phyloP scores from a whole-genome alignment of 2,797 vertebrate genomes.

The Oreortyx pictus region DNA sequence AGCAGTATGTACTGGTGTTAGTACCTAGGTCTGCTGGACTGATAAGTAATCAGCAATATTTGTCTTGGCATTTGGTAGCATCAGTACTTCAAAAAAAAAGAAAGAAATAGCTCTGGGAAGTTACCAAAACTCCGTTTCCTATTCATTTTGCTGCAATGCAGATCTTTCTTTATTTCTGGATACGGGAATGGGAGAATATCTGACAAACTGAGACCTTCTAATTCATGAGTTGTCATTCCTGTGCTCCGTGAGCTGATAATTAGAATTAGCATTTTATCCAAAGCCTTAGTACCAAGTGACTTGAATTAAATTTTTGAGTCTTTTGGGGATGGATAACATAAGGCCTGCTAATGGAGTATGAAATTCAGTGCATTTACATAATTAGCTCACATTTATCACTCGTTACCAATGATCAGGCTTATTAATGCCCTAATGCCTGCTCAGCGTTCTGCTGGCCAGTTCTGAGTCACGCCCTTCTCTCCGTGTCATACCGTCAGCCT shows the following conservation, averaged over 20 bases:
- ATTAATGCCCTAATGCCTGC: slow-evolving; percentile 49
- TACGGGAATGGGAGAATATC: background rate
- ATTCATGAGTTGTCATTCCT: slow-evolving; percentile 30
- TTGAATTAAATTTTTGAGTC: slow-evolving; percentile 65
- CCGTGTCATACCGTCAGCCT: background rate
- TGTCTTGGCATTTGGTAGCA: background rate
- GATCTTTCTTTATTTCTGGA: slow-evolving; percentile 12
- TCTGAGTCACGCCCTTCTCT: background rate
- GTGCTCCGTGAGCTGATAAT: slow-evolving; percentile 52
- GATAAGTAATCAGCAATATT: background rate
- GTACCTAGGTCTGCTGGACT: background rate
- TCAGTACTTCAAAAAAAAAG: background rate
- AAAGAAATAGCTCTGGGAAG: background rate
- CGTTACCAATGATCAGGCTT: slow-evolving; percentile 51
- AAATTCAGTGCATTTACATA: slow-evolving; percentile 59
- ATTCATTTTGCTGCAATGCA: slow-evolving; percentile 27
- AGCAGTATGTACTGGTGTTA: background rate
- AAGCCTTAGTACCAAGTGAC: slow-evolving; percentile 47
- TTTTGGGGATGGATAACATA: slow-evolving; percentile 56
- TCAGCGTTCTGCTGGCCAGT: background rate
- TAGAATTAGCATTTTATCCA: slow-evolving; percentile 42
- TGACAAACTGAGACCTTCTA: background rate
- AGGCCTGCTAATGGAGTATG: slow-evolving; percentile 52
- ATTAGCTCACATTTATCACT: slow-evolving; percentile 65
- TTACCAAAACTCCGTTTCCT: background rate